A percentile compares a stretch with the other conserved stretches of the same genome.
phyloP scores from a whole-genome alignment of 2,113 vertebrate species.

The Nansenia antarctica region DNA sequence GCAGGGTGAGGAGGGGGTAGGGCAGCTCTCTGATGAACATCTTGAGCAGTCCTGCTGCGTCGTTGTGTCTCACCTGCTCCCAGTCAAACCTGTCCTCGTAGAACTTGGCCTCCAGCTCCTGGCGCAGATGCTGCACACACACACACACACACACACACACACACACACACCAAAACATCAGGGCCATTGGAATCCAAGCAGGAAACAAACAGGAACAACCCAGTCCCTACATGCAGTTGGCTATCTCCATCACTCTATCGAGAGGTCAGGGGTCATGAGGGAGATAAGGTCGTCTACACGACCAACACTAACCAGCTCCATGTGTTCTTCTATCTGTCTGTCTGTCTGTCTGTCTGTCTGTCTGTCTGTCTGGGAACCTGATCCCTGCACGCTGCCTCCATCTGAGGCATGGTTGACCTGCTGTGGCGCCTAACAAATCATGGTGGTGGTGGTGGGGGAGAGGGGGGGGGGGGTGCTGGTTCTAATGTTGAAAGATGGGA shows the following conservation, averaged over 20 bases:
- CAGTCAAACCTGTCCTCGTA: slow-evolving; percentile 86
- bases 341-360: background rate
- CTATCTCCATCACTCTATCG: too few relatives aligned
- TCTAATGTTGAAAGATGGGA: background rate
- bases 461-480: background rate
- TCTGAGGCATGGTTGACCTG: background rate
- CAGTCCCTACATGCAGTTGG: too few relatives aligned
- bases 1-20: slow-evolving; percentile 87
- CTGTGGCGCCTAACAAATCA: background rate
- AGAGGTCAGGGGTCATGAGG: too few relatives aligned
- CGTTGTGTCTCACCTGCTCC: slow-evolving; percentile 89
- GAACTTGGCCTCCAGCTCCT: slow-evolving; percentile 88
- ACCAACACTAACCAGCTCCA: slow-evolving; percentile 21
- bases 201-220: too few relatives aligned
- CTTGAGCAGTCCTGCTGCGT: slow-evolving; percentile 91
- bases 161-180: background rate
- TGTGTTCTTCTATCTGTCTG: slow-evolving; percentile 1
- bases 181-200: too few relatives aligned
- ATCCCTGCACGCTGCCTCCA: background rate
- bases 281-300: too few relatives aligned
- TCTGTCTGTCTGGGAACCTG: background rate
- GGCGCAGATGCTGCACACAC: slow-evolving; percentile 80
- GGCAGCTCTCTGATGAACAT: slow-evolving; percentile 95
- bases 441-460: background rate
- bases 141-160: slow-evolving; percentile 7